Conservation (phyloP, 2,113 vertebrate species). For the Melanostigma gelatinosum region DNA sequence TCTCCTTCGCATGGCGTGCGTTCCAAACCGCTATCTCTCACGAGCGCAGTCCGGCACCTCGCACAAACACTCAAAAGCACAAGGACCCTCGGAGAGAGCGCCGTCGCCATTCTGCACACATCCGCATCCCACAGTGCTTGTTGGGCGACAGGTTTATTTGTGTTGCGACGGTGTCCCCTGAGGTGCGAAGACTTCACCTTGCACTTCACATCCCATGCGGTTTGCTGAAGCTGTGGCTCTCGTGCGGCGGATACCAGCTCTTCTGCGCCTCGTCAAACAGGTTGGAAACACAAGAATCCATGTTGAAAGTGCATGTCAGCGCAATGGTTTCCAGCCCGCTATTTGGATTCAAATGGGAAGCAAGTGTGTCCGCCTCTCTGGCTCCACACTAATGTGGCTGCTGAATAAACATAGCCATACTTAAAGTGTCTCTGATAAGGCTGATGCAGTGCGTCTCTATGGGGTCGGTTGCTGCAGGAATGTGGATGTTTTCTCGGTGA, state of each 20-base stretch:
- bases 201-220: neutral
- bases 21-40: slow-evolving; percentile 59
- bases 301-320: slow-evolving; percentile 6
- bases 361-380: slow-evolving; percentile 41
- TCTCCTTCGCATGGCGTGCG: slow-evolving; percentile 38
- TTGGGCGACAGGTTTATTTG: slow-evolving; percentile 69
- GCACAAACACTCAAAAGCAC: slow-evolving; percentile 53
- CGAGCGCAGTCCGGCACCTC: slow-evolving; percentile 39
- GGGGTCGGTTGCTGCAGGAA: slow-evolving; percentile 68
- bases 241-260: neutral
- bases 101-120: slow-evolving; percentile 49
- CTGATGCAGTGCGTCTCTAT: slow-evolving; percentile 37
- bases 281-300: slow-evolving; percentile 5
- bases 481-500: slow-evolving; percentile 79
- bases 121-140: slow-evolving; percentile 42
- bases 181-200: slow-evolving; percentile 37
- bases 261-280: neutral
- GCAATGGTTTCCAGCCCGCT: slow-evolving; percentile 3
- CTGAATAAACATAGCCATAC: slow-evolving; percentile 64
- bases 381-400: slow-evolving; percentile 50
- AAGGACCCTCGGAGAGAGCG: slow-evolving; percentile 16
- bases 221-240: neutral
- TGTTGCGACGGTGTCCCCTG: slow-evolving; percentile 43
- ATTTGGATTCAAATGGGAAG: slow-evolving; percentile 26
- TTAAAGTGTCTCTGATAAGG: slow-evolving; percentile 70